Conservation (phyloP, 2,888 invertebrate genomes). For the Idaea dimidiata region DNA sequence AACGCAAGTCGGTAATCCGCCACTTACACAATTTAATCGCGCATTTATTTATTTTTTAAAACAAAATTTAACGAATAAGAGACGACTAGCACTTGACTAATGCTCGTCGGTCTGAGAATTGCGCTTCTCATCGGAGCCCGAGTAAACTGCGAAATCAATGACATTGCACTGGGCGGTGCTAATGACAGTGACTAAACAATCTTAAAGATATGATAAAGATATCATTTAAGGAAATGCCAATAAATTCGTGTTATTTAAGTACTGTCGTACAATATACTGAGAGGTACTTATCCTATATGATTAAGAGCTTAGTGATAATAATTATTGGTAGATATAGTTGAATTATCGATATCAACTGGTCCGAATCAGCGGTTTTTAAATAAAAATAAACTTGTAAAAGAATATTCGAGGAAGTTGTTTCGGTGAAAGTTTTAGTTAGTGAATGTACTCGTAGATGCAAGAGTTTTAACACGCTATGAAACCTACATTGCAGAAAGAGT, state of each 20-base stretch:
- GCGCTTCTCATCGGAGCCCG: constrained; percentile 2
- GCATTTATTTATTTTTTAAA: not conserved
- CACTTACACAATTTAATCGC: not conserved
- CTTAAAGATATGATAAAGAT: constrained; percentile 18
- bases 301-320: not conserved
- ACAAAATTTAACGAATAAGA: not conserved
- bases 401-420: not conserved
- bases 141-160: constrained; percentile 30
- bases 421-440: not conserved
- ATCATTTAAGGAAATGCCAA: constrained; percentile 14
- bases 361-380: not conserved
- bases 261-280: not conserved
- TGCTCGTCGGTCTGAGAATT: constrained; percentile 9
- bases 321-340: not conserved
- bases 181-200: constrained; percentile 39
- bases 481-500: no score
- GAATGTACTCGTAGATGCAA: not conserved
- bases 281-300: not conserved
- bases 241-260: constrained; percentile 8
- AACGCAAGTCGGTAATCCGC: not conserved
- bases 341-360: not conserved
- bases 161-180: constrained; percentile 33
- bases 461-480: no score
- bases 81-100: not conserved
- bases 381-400: not conserved